Conservation (phyloP, 64 coral and sea anemone genomes). For the Acropora tenuis region DNA sequence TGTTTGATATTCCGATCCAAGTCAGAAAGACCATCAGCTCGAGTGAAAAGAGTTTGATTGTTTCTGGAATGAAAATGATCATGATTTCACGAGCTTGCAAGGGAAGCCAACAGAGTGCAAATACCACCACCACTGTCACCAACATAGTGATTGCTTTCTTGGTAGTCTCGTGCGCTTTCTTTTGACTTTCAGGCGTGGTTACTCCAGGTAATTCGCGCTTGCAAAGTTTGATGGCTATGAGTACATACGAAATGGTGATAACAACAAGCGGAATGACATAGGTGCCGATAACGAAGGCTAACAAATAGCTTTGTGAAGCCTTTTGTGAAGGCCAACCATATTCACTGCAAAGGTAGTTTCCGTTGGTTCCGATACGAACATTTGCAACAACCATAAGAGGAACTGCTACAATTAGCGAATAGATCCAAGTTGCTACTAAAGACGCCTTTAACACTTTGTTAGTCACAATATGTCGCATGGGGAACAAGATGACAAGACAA, state of each 20-base stretch:
- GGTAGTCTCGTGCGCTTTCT: conserved; percentile 66
- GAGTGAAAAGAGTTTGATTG: not conserved
- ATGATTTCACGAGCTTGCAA: conserved; percentile 74
- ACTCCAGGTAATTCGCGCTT: conserved; percentile 78
- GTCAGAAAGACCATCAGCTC: conserved; percentile 52
- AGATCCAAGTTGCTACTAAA: conserved; percentile 63
- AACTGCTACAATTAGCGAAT: conserved; percentile 34
- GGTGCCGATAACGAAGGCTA: conserved; percentile 52
- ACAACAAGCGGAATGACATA: conserved; percentile 70
- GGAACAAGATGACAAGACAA: conserved; percentile 73
- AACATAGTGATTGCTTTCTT: conserved; percentile 91
- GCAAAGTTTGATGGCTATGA: conserved; percentile 68
- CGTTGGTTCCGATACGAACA: not conserved
- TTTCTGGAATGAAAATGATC: not conserved
- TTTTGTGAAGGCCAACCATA: not conserved
- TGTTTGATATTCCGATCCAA: conserved; percentile 78
- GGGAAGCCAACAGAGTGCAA: conserved; percentile 89
- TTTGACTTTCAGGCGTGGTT: conserved; percentile 54
- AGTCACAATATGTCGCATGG: conserved; percentile 56
- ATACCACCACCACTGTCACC: conserved; percentile 79
- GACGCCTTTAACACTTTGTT: conserved; percentile 64
- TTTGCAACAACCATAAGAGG: conserved; percentile 57
- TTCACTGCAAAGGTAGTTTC: conserved; percentile 9
- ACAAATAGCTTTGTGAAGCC: not conserved
- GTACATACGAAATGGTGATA: conserved; percentile 54